phyloP scores from a whole-genome alignment of 2,797 vertebrate species.

The Geotrypetes seraphini region DNA sequence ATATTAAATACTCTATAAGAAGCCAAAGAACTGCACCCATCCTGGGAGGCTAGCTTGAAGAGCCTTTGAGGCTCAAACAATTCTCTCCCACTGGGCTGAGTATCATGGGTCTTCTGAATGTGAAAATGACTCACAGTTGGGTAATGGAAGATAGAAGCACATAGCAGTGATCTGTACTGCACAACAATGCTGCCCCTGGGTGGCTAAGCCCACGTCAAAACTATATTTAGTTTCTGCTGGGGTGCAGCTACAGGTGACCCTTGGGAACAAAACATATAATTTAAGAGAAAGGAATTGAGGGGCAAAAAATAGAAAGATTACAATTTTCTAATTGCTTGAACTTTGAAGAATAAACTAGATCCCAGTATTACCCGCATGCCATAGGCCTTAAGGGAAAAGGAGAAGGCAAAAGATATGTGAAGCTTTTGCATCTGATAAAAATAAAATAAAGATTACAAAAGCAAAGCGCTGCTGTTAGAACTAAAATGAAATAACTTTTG shows the following conservation, averaged over 20 bases:
- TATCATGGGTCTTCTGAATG: constrained; percentile 2
- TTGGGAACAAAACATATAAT: constrained; percentile 13
- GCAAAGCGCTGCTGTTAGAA: too few species aligned
- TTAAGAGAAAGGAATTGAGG: constrained; percentile 13
- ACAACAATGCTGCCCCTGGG: constrained; percentile 1
- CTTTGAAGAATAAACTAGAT: too few species aligned
- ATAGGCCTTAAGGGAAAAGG: too few species aligned
- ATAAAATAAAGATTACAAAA: too few species aligned
- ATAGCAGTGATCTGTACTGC: constrained; percentile 1
- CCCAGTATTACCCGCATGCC: too few species aligned
- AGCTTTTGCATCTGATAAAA: too few species aligned
- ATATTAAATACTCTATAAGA: constrained; percentile 8
- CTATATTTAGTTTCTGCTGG: constrained; percentile 9
- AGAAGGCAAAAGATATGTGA: too few species aligned
- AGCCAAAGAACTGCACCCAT: constrained; percentile 3
- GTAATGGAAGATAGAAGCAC: constrained; percentile 2
- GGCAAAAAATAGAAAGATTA: constrained; percentile 14
- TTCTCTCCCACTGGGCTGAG: not conserved
- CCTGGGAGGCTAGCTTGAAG: not conserved
- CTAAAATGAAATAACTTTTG: too few species aligned
- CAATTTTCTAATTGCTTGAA: constrained; percentile 17
- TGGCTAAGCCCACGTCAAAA: constrained; percentile 4
- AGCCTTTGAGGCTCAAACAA: constrained; percentile 6
- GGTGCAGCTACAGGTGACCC: constrained; percentile 5
- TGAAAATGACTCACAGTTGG: constrained; percentile 3